Evolutionary conservation across 1,140 invertebrate genomes (phyloP).

Genomic region (Penaeus indicus): DNA sequence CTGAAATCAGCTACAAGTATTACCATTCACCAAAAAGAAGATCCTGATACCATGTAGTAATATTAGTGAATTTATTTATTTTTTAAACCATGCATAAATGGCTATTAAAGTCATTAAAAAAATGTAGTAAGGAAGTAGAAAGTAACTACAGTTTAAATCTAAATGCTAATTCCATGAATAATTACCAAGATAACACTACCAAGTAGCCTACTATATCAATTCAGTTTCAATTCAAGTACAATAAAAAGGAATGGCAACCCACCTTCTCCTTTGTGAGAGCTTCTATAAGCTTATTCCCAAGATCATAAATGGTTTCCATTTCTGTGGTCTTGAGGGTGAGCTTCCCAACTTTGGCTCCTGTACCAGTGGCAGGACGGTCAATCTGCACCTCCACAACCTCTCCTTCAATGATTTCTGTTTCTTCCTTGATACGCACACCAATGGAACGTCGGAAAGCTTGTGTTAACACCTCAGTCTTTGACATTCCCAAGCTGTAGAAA

Average conservation of each 20-base stretch:
- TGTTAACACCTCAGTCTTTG: conserved; percentile 97
- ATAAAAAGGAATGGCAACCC: conserved; percentile 27
- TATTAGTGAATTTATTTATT: too few relatives aligned
- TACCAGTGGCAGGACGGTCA: conserved; percentile 91
- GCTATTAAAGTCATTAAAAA: background rate
- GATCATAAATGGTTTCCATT: conserved; percentile 99
- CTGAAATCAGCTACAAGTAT: too few relatives aligned
- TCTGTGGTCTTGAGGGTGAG: conserved; percentile 98
- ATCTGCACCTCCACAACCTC: conserved; percentile 99
- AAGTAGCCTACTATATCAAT: too few relatives aligned
- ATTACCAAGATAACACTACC: too few relatives aligned
- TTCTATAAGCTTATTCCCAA: conserved; percentile 99
- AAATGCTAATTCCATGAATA: too few relatives aligned
- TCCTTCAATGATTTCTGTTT: conserved; percentile 98
- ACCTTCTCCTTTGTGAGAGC: conserved; percentile 96
- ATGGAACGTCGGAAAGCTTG: conserved; percentile 98
- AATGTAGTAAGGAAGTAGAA: background rate
- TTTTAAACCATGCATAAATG: too few relatives aligned
- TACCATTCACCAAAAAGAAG: too few relatives aligned
- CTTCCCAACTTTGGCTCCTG: conserved; percentile 90
- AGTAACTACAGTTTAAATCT: background rate
- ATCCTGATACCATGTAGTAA: too few relatives aligned
- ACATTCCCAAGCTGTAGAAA: conserved; percentile 90
- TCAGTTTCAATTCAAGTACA: background rate
- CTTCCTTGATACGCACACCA: conserved; percentile 98